Conservation (phyloP, 2,888 invertebrate species). For the Ashinkailepas kermadecensis region DNA sequence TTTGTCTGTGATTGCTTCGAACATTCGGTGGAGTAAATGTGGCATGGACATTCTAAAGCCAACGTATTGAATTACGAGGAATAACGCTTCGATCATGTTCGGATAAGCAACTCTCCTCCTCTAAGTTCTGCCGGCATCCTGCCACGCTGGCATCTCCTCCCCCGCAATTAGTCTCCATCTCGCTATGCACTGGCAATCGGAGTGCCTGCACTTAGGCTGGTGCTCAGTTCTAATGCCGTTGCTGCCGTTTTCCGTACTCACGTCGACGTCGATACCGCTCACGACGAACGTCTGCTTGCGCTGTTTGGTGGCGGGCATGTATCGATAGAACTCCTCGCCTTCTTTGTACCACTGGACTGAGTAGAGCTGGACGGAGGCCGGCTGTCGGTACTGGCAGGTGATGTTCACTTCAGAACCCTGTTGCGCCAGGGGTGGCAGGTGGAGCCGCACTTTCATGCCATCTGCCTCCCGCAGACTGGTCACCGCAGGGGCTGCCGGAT, state of each 20-base stretch:
- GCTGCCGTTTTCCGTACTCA: not conserved
- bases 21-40: no score
- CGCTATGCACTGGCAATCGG: no score
- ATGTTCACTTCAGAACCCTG: slow-evolving; percentile 2
- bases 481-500: not conserved
- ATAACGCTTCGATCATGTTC: no score
- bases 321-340: slow-evolving; percentile 17
- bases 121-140: no score
- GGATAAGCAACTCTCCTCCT: no score
- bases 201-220: no score
- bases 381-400: not conserved
- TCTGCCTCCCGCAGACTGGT: not conserved
- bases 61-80: no score
- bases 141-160: no score
- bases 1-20: no score
- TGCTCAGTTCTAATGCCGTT: no score
- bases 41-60: no score
- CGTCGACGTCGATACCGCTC: not conserved
- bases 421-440: slow-evolving; percentile 9
- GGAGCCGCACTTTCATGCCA: not conserved
- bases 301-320: not conserved
- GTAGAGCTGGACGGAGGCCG: not conserved
- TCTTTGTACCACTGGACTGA: slow-evolving; percentile 23
- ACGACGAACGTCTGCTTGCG: slow-evolving; percentile 15
- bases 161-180: no score